These are phyloP conservation scores for Catonia carolina DNA, from an alignment of 2,888 invertebrate species.

Conservation along the genomic window DNA sequence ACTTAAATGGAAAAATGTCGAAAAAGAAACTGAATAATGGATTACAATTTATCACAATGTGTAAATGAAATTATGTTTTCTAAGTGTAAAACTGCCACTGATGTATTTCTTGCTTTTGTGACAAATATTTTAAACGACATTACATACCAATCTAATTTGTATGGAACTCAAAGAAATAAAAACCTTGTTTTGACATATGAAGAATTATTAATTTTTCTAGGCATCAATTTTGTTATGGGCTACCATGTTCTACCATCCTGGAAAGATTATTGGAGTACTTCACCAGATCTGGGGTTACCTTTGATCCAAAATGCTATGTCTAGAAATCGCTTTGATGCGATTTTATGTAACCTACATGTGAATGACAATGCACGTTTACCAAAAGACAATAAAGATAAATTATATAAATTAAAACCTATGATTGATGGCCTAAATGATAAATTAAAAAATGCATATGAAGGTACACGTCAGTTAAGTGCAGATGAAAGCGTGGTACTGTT, in stretches of 20 bases:
- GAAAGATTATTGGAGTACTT: conserved; percentile 16
- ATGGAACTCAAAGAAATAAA: conserved; percentile 11
- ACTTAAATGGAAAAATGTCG: no score
- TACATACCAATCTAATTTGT: conserved; percentile 18
- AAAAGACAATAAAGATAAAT: conserved; percentile 6
- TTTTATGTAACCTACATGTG: conserved; percentile 10
- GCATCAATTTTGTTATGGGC: conserved; percentile 22
- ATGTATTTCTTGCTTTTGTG: no score
- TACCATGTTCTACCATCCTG: conserved; percentile 13
- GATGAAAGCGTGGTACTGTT: conserved; percentile 27
- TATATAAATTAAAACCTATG: no score
- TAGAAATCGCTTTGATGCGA: conserved; percentile 11
- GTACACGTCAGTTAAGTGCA: conserved; percentile 16
- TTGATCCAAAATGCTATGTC: conserved; percentile 12
- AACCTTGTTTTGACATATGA: conserved; percentile 11
- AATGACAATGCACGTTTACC: conserved; percentile 15
- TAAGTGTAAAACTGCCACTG: no score
- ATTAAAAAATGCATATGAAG: conserved; percentile 14
- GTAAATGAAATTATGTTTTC: no score
- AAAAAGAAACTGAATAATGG: no score
- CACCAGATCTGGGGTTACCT: conserved; percentile 11
- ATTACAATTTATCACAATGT: no score
- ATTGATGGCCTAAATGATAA: no score
- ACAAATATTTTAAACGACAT: conserved; percentile 5
- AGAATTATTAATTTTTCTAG: conserved; percentile 19